A percentile compares a stretch with the other conserved stretches of the same genome.
Conservation (phyloP, 2,888 invertebrate genomes). For the Elmis aenea region DNA sequence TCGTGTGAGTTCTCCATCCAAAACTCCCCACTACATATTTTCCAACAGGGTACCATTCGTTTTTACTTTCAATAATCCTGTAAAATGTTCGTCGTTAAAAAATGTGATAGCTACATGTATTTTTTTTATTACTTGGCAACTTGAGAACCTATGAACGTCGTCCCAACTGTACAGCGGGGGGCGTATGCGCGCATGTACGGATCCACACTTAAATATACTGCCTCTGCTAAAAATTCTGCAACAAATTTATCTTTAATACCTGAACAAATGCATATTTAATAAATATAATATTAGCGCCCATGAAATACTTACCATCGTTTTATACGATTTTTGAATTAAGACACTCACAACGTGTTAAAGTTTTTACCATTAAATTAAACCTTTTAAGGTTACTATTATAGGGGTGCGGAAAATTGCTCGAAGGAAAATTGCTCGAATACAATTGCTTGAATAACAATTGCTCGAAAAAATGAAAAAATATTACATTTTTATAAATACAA, state of each 20-base stretch:
- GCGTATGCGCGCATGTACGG: slow-evolving; percentile 65
- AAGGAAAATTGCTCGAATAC: too few relatives aligned
- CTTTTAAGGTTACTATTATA: too few relatives aligned
- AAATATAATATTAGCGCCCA: too few relatives aligned
- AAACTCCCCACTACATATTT: slow-evolving; percentile 58
- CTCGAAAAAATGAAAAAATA: too few relatives aligned
- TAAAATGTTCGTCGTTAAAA: slow-evolving; percentile 32
- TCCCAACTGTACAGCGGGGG: slow-evolving; percentile 50
- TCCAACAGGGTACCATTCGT: slow-evolving; percentile 61
- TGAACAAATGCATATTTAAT: not conserved
- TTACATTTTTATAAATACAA: too few relatives aligned
- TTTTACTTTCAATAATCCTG: slow-evolving; percentile 65
- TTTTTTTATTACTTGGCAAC: slow-evolving; percentile 55
- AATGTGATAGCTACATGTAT: too few relatives aligned
- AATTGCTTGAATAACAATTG: too few relatives aligned
- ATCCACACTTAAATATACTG: slow-evolving; percentile 66
- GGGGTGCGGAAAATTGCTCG: too few relatives aligned
- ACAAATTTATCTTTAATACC: slow-evolving; percentile 17
- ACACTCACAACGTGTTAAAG: too few relatives aligned
- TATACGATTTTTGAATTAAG: too few relatives aligned
- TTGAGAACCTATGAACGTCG: slow-evolving; percentile 65
- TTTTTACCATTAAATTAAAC: too few relatives aligned
- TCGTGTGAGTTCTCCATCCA: slow-evolving; percentile 65
- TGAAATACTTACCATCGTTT: too few relatives aligned
- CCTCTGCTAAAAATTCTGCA: slow-evolving; percentile 62